Percentiles rank a stretch among this genome's conserved stretches.
phyloP scores from a whole-genome alignment of 2,797 vertebrate genomes.

The Cryptoprocta ferox region DNA sequence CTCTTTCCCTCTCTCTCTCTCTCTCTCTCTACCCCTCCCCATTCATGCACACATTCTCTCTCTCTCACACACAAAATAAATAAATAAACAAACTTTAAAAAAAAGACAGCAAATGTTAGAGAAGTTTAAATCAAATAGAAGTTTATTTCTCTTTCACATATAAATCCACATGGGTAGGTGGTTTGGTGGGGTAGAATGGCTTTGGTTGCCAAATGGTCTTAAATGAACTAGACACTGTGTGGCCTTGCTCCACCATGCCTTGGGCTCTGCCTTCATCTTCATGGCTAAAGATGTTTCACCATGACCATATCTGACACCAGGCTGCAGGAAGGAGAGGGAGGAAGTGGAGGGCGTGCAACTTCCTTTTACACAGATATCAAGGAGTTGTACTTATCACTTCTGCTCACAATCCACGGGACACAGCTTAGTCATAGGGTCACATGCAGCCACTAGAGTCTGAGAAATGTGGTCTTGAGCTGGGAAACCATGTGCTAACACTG shows the following conservation, averaged over 20 bases:
- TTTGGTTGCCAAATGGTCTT: not conserved
- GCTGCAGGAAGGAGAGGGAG: not conserved
- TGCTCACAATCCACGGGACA: not conserved
- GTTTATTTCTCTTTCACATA: not conserved
- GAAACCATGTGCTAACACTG: not conserved
- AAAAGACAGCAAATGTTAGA: not conserved
- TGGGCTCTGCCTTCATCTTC: not conserved
- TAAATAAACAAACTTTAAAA: too few species aligned
- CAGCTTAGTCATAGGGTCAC: not conserved
- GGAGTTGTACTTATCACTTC: not conserved
- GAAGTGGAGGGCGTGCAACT: accelerated
- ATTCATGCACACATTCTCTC: too few species aligned
- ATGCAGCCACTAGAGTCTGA: not conserved
- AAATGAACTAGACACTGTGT: not conserved
- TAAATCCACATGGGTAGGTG: not conserved
- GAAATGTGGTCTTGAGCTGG: not conserved
- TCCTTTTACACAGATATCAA: not conserved
- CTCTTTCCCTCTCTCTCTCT: too few species aligned
- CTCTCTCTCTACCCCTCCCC: too few species aligned
- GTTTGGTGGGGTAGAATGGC: not conserved
- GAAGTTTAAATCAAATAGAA: not conserved
- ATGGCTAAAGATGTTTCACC: not conserved
- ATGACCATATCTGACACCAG: not conserved
- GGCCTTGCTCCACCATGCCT: not conserved
- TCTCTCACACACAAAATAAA: too few species aligned